Percentiles rank a stretch among this genome's conserved stretches.
phyloP scores from a whole-genome alignment of 2,113 vertebrate species.

The Chaetodon trifascialis region DNA sequence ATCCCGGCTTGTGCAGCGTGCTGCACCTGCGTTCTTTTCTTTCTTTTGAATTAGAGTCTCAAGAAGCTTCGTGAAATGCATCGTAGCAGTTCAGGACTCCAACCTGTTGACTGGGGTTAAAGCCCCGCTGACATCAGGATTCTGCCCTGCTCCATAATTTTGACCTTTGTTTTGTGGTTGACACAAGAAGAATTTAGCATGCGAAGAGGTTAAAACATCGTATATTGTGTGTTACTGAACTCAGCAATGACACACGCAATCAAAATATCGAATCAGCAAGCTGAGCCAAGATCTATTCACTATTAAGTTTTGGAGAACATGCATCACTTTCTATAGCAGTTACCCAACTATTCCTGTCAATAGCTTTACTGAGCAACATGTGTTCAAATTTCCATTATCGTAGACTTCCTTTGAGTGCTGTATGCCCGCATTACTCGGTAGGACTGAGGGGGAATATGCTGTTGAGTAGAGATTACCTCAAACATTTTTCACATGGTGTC shows the following conservation, averaged over 20 bases:
- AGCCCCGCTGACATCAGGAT: not conserved
- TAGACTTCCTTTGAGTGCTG: not conserved
- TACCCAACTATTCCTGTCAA: too few species aligned
- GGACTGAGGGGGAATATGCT: too few species aligned
- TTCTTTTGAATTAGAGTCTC: not conserved
- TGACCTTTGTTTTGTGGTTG: not conserved
- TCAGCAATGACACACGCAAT: not conserved
- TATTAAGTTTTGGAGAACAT: not conserved
- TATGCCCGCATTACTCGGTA: not conserved
- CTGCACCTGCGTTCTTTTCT: not conserved
- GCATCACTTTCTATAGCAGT: not conserved
- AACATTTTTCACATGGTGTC: not conserved
- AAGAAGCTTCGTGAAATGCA: not conserved
- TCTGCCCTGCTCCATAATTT: not conserved
- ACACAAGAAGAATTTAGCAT: too few species aligned
- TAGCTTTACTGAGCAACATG: too few species aligned
- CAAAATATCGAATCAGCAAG: not conserved
- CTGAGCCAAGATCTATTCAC: not conserved
- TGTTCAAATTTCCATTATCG: too few species aligned
- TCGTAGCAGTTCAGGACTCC: not conserved
- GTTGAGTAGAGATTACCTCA: not conserved
- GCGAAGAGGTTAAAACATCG: not conserved
- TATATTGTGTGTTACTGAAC: not conserved
- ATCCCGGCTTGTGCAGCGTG: not conserved
- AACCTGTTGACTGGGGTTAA: not conserved